Evolutionary conservation across 2,888 invertebrate genomes (phyloP).

Genomic region (Lutraria lutraria): DNA sequence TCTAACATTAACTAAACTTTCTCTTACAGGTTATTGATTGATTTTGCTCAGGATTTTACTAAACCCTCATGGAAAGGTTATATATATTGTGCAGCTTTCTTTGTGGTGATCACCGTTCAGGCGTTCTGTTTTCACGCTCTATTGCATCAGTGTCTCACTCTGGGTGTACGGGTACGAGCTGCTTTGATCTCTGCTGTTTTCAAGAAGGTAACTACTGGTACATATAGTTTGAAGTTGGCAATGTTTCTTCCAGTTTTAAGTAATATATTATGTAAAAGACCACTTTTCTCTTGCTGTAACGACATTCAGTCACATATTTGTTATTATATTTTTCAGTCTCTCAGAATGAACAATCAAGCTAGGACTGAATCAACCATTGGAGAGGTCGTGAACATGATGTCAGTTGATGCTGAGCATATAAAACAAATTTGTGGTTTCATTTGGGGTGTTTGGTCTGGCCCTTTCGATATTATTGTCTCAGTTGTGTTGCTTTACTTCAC

Average conservation of each 20-base stretch:
- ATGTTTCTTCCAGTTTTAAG: too few relatives aligned
- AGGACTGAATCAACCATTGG: constrained; percentile 85
- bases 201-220: constrained; percentile 90
- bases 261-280: too few relatives aligned
- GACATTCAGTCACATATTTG: too few relatives aligned
- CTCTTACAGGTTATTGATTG: constrained; percentile 80
- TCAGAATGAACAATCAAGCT: constrained; percentile 84
- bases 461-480: constrained; percentile 94
- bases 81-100: constrained; percentile 88
- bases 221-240: too few relatives aligned
- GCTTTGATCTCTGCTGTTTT: constrained; percentile 95
- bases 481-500: constrained; percentile 89
- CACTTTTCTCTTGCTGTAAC: too few relatives aligned
- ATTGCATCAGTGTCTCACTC: constrained; percentile 92
- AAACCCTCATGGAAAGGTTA: constrained; percentile 94
- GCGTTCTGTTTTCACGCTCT: constrained; percentile 95
- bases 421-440: constrained; percentile 81
- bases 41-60: constrained; percentile 72
- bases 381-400: constrained; percentile 87
- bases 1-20: background rate
- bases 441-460: constrained; percentile 87
- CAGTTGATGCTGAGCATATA: constrained; percentile 85
- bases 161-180: constrained; percentile 95
- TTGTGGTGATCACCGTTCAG: constrained; percentile 92
- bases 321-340: constrained; percentile 77